A percentile compares a stretch with the other conserved stretches of the same genome.
Conservation (phyloP, 2,113 vertebrate genomes). For the Motacilla tschutschensis region DNA sequence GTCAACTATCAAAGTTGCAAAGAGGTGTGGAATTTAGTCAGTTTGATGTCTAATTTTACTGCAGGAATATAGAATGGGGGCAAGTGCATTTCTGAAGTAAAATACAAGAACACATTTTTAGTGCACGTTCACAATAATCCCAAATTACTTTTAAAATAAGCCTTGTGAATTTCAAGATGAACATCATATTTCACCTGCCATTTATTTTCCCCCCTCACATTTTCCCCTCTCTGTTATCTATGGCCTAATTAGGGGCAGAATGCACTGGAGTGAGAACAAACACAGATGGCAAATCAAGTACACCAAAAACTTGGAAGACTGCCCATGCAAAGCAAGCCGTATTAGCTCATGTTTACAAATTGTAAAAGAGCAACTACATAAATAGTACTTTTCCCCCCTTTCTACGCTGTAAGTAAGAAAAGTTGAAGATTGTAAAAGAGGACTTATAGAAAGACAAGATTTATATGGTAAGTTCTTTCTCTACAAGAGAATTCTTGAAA, state of each 20-base stretch:
- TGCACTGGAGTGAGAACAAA: background rate
- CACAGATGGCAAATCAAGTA: slow-evolving; percentile 22
- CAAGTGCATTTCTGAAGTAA: background rate
- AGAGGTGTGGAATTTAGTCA: background rate
- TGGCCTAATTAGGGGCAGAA: slow-evolving; percentile 19
- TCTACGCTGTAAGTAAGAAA: background rate
- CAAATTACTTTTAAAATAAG: background rate
- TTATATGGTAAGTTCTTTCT: background rate
- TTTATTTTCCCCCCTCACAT: background rate
- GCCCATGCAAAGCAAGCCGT: background rate
- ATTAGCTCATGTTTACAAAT: background rate
- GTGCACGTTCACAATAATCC: background rate
- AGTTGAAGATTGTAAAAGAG: background rate
- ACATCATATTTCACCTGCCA: background rate
- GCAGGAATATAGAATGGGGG: background rate
- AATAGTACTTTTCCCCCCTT: background rate
- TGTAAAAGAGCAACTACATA: background rate
- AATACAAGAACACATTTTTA: background rate
- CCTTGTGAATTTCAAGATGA: background rate
- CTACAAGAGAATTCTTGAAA: background rate
- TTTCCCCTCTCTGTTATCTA: background rate
- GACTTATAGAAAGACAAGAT: background rate
- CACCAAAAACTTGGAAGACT: slow-evolving; percentile 22
- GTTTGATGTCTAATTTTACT: background rate
- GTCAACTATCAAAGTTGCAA: background rate